phyloP scores from a whole-genome alignment of 2,113 vertebrate species.

The Thomomys bottae region DNA sequence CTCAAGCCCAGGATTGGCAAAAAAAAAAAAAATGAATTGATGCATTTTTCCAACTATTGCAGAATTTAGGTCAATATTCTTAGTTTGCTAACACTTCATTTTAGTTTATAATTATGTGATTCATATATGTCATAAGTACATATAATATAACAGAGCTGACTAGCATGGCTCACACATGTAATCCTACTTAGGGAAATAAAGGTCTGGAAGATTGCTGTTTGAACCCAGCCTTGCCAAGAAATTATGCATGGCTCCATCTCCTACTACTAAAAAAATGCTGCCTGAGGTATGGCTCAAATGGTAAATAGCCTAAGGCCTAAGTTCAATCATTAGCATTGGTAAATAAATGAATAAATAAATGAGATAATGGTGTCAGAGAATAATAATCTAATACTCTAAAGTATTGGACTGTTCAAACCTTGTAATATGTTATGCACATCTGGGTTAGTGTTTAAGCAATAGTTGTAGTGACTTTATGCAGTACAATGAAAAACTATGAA shows the following conservation, averaged over 20 bases:
- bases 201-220: no score
- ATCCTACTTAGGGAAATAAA: no score
- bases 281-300: no score
- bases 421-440: background rate
- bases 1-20: no score
- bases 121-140: background rate
- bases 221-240: no score
- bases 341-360: background rate
- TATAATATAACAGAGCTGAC: conserved; percentile 8
- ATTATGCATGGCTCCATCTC: no score
- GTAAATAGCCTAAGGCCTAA: no score
- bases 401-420: no score
- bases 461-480: background rate
- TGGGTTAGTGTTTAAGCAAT: background rate
- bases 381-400: background rate
- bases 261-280: no score
- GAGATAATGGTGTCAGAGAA: background rate
- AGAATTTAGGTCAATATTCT: background rate
- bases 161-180: no score
- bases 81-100: conserved; percentile 5
- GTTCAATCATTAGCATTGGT: no score
- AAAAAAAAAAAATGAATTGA: background rate
- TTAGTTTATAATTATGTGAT: background rate
- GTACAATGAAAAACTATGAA: background rate
- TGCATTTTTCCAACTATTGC: background rate